Evolutionary conservation across 2,113 vertebrate species (phyloP).

Genomic region (Austrofundulus limnaeus): DNA sequence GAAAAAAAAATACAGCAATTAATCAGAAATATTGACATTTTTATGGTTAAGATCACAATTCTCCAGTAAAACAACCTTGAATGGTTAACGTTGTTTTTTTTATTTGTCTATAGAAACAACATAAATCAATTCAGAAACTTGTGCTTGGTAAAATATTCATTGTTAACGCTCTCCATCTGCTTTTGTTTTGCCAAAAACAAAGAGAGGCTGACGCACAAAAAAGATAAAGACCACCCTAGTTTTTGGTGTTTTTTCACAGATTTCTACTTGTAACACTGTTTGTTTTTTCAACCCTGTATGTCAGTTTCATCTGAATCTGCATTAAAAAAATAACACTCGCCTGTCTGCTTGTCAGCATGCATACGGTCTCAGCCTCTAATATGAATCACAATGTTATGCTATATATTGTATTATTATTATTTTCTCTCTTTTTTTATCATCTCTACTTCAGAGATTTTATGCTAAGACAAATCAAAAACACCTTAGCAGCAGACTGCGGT

Average conservation of each 20-base stretch:
- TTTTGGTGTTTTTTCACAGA: conserved; percentile 25
- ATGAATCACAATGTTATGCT: conserved; percentile 30
- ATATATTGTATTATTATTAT: too few relatives aligned
- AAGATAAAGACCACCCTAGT: conserved; percentile 14
- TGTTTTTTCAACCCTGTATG: conserved; percentile 40
- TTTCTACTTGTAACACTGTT: conserved; percentile 39
- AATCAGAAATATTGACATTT: conserved; percentile 43
- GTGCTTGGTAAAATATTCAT: conserved; percentile 54
- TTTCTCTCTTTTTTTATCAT: background rate
- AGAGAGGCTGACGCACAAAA: conserved; percentile 23
- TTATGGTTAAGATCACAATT: conserved; percentile 2
- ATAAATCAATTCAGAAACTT: conserved; percentile 34
- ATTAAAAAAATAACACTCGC: conserved; percentile 50
- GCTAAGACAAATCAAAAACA: conserved; percentile 54
- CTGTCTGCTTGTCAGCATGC: conserved; percentile 48
- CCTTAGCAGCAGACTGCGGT: conserved; percentile 47
- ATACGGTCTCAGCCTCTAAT: conserved; percentile 35
- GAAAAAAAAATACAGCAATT: conserved; percentile 40
- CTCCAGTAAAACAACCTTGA: background rate
- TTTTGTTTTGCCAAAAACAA: conserved; percentile 28
- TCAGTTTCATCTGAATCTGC: conserved; percentile 34
- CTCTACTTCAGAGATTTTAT: conserved; percentile 45
- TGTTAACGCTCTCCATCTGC: conserved; percentile 56
- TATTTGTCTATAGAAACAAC: conserved; percentile 24
- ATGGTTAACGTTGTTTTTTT: conserved; percentile 18